Evolutionary conservation across 2,113 vertebrate species (phyloP).

Genomic region (Cololabis saira): DNA sequence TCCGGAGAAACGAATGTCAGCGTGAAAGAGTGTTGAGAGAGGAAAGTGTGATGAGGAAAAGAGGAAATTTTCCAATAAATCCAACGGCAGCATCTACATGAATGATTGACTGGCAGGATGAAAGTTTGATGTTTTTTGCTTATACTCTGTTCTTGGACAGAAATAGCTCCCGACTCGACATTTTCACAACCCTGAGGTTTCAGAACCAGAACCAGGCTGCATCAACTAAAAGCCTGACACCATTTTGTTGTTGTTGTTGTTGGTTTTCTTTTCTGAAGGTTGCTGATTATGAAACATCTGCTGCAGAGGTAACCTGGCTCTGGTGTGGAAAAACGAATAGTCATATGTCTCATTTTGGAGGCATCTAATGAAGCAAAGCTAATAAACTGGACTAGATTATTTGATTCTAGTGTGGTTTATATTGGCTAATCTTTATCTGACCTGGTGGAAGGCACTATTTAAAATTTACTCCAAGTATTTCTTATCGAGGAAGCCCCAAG

Average conservation of each 20-base stretch:
- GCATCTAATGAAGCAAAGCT: too few relatives aligned
- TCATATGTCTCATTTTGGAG: not conserved
- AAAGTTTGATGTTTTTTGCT: not conserved
- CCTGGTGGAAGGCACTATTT: too few relatives aligned
- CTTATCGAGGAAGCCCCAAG: too few relatives aligned
- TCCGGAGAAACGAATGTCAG: constrained; percentile 32
- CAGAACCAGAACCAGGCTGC: not conserved
- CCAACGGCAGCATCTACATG: not conserved
- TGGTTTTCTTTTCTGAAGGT: not conserved
- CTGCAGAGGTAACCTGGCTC: too few relatives aligned
- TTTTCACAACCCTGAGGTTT: not conserved
- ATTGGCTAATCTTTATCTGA: too few relatives aligned
- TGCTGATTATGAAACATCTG: too few relatives aligned
- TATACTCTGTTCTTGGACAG: not conserved
- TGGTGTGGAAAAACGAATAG: too few relatives aligned
- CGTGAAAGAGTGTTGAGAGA: not conserved
- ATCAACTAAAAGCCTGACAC: not conserved
- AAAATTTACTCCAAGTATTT: too few relatives aligned
- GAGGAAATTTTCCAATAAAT: not conserved
- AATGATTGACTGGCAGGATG: not conserved
- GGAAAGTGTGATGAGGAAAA: not conserved
- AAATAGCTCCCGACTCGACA: not conserved
- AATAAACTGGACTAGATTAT: too few relatives aligned
- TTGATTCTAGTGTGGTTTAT: too few relatives aligned
- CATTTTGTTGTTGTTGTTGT: too few relatives aligned